Evolutionary conservation across 2,888 invertebrate genomes (phyloP).

Genomic region (Lamproptera curius): DNA sequence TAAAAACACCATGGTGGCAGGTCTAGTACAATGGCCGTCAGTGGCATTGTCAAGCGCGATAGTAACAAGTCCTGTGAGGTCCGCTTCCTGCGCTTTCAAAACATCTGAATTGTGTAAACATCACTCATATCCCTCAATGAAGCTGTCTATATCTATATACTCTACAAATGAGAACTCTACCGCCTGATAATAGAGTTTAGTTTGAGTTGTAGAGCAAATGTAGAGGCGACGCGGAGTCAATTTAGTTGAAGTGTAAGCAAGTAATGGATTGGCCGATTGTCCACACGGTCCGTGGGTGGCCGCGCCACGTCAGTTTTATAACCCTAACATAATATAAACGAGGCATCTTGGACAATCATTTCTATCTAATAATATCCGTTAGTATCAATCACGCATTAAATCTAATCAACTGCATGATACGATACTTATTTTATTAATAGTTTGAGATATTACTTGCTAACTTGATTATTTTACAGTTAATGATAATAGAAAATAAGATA

Average conservation of each 20-base stretch:
- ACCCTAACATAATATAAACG: too few species aligned
- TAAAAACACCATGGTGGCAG: not conserved
- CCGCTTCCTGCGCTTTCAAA: constrained; percentile 32
- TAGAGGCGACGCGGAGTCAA: constrained; percentile 16
- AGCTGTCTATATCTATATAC: not conserved
- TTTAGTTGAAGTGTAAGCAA: constrained; percentile 23
- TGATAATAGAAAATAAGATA: too few species aligned
- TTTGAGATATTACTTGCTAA: too few species aligned
- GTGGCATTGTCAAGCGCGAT: constrained; percentile 29
- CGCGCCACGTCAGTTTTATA: constrained; percentile 27
- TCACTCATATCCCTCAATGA: constrained; percentile 16
- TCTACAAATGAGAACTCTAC: too few species aligned
- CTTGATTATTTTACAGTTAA: too few species aligned
- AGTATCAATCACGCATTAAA: too few species aligned
- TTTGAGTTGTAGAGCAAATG: too few species aligned
- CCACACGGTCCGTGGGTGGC: constrained; percentile 30
- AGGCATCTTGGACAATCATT: too few species aligned
- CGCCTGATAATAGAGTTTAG: too few species aligned
- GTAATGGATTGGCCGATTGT: constrained; percentile 36
- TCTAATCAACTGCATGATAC: too few species aligned
- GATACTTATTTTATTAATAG: too few species aligned
- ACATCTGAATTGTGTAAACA: constrained; percentile 34
- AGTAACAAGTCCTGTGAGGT: constrained; percentile 31
- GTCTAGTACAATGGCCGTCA: constrained; percentile 1
- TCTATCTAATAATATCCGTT: too few species aligned